phyloP scores from a whole-genome alignment of 2,113 vertebrate genomes.

The Elgaria multicarinata region DNA sequence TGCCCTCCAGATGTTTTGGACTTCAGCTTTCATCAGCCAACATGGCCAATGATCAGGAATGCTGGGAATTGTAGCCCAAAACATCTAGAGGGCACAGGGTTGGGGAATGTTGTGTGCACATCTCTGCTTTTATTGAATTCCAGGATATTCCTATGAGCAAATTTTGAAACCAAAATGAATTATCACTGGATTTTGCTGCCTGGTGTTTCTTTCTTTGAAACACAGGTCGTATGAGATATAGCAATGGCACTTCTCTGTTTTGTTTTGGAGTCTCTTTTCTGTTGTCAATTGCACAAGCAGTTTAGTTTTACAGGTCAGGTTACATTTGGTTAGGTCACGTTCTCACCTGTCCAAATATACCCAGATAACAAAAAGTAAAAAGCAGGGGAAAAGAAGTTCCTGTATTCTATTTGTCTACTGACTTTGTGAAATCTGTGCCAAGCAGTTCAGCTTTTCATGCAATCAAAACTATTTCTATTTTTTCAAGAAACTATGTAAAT shows the following conservation, averaged over 20 bases:
- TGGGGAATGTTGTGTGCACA: neutral
- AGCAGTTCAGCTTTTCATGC: neutral
- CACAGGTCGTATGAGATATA: neutral
- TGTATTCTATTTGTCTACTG: constrained; percentile 1
- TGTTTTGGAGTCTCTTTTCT: neutral
- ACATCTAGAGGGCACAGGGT: too few relatives aligned
- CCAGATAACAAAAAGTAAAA: constrained; percentile 5
- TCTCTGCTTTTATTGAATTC: constrained; percentile 22
- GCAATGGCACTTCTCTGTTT: neutral
- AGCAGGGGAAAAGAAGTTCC: neutral
- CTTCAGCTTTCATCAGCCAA: too few relatives aligned
- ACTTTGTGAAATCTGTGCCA: constrained; percentile 34
- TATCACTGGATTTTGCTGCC: neutral
- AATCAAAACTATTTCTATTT: neutral
- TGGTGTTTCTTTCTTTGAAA: constrained; percentile 7
- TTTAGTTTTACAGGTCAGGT: neutral
- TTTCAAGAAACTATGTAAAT: neutral
- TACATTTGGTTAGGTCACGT: constrained; percentile 9
- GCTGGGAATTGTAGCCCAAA: too few relatives aligned
- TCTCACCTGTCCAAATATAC: accelerated
- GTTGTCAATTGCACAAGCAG: neutral
- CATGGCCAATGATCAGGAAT: too few relatives aligned
- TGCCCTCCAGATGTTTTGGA: too few relatives aligned
- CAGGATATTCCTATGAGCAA: neutral
- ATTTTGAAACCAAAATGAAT: neutral